phyloP scores from a whole-genome alignment of 2,888 invertebrate species.

The Galerucella pusilla region DNA sequence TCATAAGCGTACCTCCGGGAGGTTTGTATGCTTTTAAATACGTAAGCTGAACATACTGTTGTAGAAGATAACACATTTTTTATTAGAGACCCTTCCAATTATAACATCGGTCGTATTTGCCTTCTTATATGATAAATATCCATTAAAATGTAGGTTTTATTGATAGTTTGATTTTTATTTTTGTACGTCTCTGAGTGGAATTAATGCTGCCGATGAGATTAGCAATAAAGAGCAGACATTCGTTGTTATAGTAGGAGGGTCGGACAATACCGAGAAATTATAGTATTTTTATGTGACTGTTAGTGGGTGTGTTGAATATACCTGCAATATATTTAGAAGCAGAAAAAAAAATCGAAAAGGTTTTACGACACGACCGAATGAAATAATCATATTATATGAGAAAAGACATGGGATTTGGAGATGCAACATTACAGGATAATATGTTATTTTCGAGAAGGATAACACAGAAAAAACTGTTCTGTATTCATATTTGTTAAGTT shows the following conservation, averaged over 20 bases:
- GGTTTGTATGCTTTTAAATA: background rate
- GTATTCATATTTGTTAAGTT: no score
- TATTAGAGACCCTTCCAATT: no score
- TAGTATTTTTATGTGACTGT: slow-evolving; percentile 31
- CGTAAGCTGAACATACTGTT: background rate
- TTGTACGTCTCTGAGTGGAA: slow-evolving; percentile 40
- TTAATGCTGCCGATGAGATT: slow-evolving; percentile 54
- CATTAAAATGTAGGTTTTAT: background rate
- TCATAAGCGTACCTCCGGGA: background rate
- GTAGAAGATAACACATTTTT: no score
- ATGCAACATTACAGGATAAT: slow-evolving; percentile 6
- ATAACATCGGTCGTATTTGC: background rate
- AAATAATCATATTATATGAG: slow-evolving; percentile 11
- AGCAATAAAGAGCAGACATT: slow-evolving; percentile 51
- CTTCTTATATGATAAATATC: background rate
- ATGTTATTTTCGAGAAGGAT: no score
- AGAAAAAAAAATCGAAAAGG: slow-evolving; percentile 13
- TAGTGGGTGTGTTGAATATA: slow-evolving; percentile 27
- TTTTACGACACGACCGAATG: slow-evolving; percentile 16
- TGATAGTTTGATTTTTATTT: background rate
- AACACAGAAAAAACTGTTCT: no score
- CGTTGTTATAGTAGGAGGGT: slow-evolving; percentile 36
- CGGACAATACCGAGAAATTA: slow-evolving; percentile 37
- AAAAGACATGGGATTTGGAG: slow-evolving; percentile 2
- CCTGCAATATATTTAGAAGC: slow-evolving; percentile 21